Evolutionary conservation across 2,797 vertebrate genomes (phyloP).

Genomic region (Muscicapa striata): DNA sequence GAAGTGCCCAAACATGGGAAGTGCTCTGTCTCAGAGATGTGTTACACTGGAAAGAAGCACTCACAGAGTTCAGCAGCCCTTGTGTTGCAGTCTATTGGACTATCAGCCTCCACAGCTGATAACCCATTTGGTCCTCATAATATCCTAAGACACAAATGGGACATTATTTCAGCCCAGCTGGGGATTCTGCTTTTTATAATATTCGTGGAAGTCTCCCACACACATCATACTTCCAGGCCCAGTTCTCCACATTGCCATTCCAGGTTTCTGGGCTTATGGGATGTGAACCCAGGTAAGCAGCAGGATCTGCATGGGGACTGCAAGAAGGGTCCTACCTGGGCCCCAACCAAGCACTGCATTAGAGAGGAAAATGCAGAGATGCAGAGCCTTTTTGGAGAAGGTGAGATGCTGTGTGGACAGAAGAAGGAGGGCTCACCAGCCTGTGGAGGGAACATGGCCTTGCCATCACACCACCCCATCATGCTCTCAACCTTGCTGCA

Average conservation of each 20-base stretch:
- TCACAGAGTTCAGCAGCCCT: not conserved
- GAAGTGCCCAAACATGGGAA: not conserved
- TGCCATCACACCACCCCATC: not conserved
- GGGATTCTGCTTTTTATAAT: not conserved
- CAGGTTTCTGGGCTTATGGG: not conserved
- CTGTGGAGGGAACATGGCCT: not conserved
- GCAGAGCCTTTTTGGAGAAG: not conserved
- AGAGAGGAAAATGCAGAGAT: not conserved
- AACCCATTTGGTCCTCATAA: not conserved
- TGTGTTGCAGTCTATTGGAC: not conserved
- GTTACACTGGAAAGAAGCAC: not conserved
- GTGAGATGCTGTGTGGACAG: not conserved
- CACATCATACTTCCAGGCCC: rapidly evolving
- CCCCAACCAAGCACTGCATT: not conserved
- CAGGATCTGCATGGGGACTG: not conserved
- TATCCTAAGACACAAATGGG: not conserved
- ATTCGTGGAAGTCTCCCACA: not conserved
- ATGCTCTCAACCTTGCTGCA: not conserved
- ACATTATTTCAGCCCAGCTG: not conserved
- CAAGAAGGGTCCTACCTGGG: not conserved
- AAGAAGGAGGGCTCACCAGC: not conserved
- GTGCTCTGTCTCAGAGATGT: not conserved
- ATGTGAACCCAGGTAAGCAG: not conserved
- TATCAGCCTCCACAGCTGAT: not conserved
- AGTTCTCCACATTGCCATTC: not conserved